Percentiles rank a stretch among this genome's conserved stretches.
These are phyloP conservation scores for Parauchenoglanis ngamensis DNA, from an alignment of 2,797 vertebrate genomes.

Conservation along the genomic window DNA sequence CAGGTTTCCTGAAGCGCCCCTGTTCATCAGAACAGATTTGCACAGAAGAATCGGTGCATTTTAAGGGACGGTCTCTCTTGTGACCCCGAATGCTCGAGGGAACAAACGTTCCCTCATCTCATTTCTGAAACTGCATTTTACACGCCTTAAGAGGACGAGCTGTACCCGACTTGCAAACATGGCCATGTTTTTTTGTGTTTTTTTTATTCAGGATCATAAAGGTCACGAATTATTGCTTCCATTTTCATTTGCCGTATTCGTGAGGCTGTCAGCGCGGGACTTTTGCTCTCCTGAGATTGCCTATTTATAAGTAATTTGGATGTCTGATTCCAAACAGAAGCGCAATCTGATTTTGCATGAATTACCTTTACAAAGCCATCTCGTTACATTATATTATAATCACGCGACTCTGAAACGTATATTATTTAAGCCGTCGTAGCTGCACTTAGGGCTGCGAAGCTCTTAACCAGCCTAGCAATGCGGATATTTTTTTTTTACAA, in stretches of 20 bases:
- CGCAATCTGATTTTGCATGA: slow-evolving; percentile 51
- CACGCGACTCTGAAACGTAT: slow-evolving; percentile 32
- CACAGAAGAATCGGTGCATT: neutral
- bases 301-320: slow-evolving; percentile 58
- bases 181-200: slow-evolving; percentile 13
- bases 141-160: neutral
- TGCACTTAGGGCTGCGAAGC: neutral
- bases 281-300: slow-evolving; percentile 51
- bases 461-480: neutral
- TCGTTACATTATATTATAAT: slow-evolving; percentile 41
- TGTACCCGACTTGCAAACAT: neutral
- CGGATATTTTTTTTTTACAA: neutral
- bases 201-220: slow-evolving; percentile 36
- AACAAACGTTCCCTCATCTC: neutral
- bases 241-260: slow-evolving; percentile 57
- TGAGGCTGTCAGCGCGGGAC: slow-evolving; percentile 48
- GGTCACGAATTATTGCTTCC: slow-evolving; percentile 49
- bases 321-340: slow-evolving; percentile 26
- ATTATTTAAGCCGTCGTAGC: slow-evolving; percentile 39
- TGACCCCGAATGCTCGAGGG: neutral
- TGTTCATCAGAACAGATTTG: neutral
- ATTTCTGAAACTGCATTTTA: neutral
- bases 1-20: neutral
- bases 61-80: neutral
- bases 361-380: slow-evolving; percentile 48